phyloP scores from a whole-genome alignment of 2,888 invertebrate species.

The Nymphalis urticae region DNA sequence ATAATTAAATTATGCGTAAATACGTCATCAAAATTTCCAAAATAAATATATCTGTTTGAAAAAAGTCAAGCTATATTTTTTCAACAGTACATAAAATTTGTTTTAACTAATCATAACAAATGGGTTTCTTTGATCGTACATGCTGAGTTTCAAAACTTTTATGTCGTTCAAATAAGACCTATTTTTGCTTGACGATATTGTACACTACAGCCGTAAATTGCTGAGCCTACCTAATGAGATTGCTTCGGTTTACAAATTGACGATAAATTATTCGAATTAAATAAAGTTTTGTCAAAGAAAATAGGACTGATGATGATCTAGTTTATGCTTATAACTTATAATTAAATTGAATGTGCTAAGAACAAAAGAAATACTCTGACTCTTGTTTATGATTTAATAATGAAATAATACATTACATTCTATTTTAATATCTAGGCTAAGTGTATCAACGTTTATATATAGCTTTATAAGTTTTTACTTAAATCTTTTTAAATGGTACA shows the following conservation, averaged over 20 bases:
- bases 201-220: slow-evolving; percentile 12
- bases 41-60: slow-evolving; percentile 3
- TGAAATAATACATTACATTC: not conserved
- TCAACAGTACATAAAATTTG: slow-evolving; percentile 18
- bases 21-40: not conserved
- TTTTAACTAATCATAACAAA: slow-evolving; percentile 40
- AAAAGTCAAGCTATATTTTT: slow-evolving; percentile 14
- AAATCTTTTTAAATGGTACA: too few species aligned
- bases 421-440: too few species aligned
- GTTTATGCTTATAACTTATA: not conserved
- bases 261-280: slow-evolving; percentile 28
- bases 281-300: slow-evolving; percentile 10
- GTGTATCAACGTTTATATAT: too few species aligned
- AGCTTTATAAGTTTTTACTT: too few species aligned
- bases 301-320: not conserved
- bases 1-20: not conserved
- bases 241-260: slow-evolving; percentile 30
- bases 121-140: slow-evolving; percentile 37
- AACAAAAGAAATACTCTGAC: slow-evolving; percentile 2
- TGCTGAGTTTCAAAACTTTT: slow-evolving; percentile 9
- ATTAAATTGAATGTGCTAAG: slow-evolving; percentile 17
- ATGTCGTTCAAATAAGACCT: not conserved
- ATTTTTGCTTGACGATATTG: slow-evolving; percentile 12
- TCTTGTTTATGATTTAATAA: slow-evolving; percentile 21
- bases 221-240: slow-evolving; percentile 28